Base-by-base conservation (phyloP, 2,797 vertebrate species). In the Lateolabrax maculatus region DNA sequence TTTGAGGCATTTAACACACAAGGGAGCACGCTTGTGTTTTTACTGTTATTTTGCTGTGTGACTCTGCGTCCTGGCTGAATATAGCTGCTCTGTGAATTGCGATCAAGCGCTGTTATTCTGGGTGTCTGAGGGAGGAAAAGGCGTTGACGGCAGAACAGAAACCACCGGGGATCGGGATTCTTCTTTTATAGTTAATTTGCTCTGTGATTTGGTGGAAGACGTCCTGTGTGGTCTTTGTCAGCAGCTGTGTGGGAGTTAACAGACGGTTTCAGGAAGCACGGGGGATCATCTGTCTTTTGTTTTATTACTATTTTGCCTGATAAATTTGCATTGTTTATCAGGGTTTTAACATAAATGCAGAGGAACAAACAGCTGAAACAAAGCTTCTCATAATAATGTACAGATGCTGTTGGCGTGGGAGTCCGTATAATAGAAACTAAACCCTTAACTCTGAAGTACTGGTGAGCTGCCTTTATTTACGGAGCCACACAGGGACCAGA, bases 171-270 rank as follows among this genome's bases (percentile, higher is more conserved):
- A 90, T 56, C 6, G 0, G 0, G 67, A 58, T 61, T 83, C 74
- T 84, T 84, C 77, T 75, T 79, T 78, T 81, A 46, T 67, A 73
- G 73, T 86, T 90, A 83, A 91, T 91, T 89, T 86, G 83, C 83
- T 85, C 73, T 88, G 90, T 86, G 87, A 83, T 88, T 86, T 87
- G 71, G 71, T 60, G 8, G 78, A 58, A 73, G 69, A 55, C 21
- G 57, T 87, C 86, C 81, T 81, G 36, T 56, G 83, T 81, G 84
- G 76, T 85, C 83, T 87, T 77, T 37, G 80, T 86, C 82, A 84
- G 89, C 86, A 85, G 83, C 85, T 87, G 90, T 63, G 88, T 90
- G 87, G 87, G 90, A 89, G 87, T 75, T 43, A 81, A 77, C 82
- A 76, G 71, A 75, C 62, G 67, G 36, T 80, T 76, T 60, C 61